Base-by-base conservation (phyloP, 2,113 vertebrate species). In the Erythrolamprus reginae region DNA sequence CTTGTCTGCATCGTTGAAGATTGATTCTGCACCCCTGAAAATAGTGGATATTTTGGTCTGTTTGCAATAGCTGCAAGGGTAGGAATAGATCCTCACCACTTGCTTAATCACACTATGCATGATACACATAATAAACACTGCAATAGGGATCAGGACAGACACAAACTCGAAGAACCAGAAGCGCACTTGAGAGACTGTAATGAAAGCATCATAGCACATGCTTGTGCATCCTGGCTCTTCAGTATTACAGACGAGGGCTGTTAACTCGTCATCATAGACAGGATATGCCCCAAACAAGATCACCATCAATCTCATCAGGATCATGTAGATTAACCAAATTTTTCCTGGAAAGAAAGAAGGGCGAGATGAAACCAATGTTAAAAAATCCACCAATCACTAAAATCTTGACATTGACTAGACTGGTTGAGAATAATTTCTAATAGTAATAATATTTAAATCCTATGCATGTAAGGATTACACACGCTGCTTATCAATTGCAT, bases 181-280 rank as follows among this genome's bases (percentile, higher is more conserved):
- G 42, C 98, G 97, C 24, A 98, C 98, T 58, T 98, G 98, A 4
- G 99, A 99, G 15, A 99, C 86, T 0, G 98, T 98, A 4, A 98
- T 97, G 90, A 98, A 99, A 2, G 97, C 92, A 91, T 99, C 99
- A 3, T 98, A 99, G 96, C 99, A 99, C 4, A 98, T 97, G 0
- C 98, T 99, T 95, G 98, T 95, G 19, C 99, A 99, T 6, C 99
- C 99, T 0, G 98, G 99, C 83, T 99, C 99, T 90, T 99, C 97
- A 2, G 99, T 99, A 95, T 99, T 99, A 83, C 99, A 99, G 82
- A 99, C 93, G 1, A 99, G 99, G 53, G 97, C 95, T 89, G 99
- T 98, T 96, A 99, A 98, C 94, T 99, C 99, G 0, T 99, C 99
- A 89, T 97, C 97, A 95, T 99, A 99, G 19, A 99, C 97, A 0